Evolutionary conservation across 2,888 invertebrate genomes (phyloP).

Genomic region (Pachycephus smyrnensis): DNA sequence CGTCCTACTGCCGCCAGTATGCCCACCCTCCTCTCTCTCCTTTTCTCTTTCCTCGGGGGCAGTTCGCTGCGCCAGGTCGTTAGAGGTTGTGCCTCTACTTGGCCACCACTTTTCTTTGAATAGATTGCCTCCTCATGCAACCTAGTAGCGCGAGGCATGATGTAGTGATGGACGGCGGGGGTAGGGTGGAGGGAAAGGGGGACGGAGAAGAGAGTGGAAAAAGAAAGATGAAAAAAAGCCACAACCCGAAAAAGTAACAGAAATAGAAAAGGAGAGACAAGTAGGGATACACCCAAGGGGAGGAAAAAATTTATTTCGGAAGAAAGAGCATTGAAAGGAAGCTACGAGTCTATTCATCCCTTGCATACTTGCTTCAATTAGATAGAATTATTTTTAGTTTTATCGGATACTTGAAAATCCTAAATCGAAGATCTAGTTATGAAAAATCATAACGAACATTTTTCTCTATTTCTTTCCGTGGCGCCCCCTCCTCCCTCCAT

Average conservation of each 20-base stretch:
- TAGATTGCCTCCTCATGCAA: background rate
- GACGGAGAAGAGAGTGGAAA: too few relatives aligned
- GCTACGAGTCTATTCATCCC: background rate
- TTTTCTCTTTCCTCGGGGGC: background rate
- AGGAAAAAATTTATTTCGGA: background rate
- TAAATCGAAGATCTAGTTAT: too few relatives aligned
- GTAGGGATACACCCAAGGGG: background rate
- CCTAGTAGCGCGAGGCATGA: background rate
- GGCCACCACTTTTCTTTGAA: conserved; percentile 2
- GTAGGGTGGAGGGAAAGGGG: too few relatives aligned
- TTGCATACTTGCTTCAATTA: background rate
- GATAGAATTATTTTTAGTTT: too few relatives aligned
- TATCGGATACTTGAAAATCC: too few relatives aligned
- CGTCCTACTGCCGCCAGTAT: background rate
- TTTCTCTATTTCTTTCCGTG: too few relatives aligned
- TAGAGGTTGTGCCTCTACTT: conserved; percentile 5
- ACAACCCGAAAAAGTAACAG: background rate
- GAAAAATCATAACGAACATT: too few relatives aligned
- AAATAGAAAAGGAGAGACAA: background rate
- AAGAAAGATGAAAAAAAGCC: too few relatives aligned
- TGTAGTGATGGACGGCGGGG: too few relatives aligned
- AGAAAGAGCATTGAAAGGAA: background rate
- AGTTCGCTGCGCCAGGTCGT: conserved; percentile 5
- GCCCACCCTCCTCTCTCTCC: background rate
- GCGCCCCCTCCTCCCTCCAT: too few relatives aligned